A percentile compares a stretch with the other conserved stretches of the same genome.
These are phyloP conservation scores for Ferdinandea cuprea DNA, from an alignment of 2,888 invertebrate genomes.

Conservation along the genomic window DNA sequence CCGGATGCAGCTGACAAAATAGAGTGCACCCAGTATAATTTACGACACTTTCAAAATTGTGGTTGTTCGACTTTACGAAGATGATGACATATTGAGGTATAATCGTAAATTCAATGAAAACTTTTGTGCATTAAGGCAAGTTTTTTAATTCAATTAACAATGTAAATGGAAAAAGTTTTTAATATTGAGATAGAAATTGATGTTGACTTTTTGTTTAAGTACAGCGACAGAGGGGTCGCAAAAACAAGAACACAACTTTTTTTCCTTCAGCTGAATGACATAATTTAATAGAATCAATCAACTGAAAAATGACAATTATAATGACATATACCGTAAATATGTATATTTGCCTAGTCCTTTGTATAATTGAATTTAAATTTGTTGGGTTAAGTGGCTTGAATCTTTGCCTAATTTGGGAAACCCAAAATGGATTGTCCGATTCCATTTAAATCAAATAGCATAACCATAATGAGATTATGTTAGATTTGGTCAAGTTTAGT, in stretches of 20 bases:
- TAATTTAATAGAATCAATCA: too few species aligned
- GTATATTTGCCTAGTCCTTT: too few species aligned
- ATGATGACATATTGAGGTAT: conserved; percentile 50
- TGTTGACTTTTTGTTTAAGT: not conserved
- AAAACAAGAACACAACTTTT: not conserved
- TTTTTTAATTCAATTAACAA: conserved; percentile 11
- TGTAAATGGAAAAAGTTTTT: not conserved
- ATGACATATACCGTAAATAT: too few species aligned
- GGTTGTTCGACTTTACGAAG: conserved; percentile 12
- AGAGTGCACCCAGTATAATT: conserved; percentile 7
- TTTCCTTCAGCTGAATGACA: not conserved
- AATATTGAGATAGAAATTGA: not conserved
- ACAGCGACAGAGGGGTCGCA: not conserved
- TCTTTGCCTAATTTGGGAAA: too few species aligned
- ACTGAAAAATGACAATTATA: too few species aligned
- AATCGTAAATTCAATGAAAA: conserved; percentile 35
- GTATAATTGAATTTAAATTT: too few species aligned
- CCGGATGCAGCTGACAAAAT: too few species aligned
- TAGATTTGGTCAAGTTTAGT: too few species aligned
- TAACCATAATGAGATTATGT: too few species aligned
- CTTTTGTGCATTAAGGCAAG: conserved; percentile 33
- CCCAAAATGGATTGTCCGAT: too few species aligned
- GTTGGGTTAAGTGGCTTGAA: too few species aligned
- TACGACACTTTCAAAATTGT: conserved; percentile 44
- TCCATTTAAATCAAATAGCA: too few species aligned